Evolutionary conservation across 2,113 vertebrate genomes (phyloP).

Genomic region (Sus scrofa): T2T-Sscrofa CM000828.6:54672501-54673000

Average conservation of each 20-base stretch:
- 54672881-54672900: slow-evolving; percentile 98
- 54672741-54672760: not conserved
- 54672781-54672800: not conserved
- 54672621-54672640: slow-evolving; percentile 23
- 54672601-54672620: not conserved
- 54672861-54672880: slow-evolving; percentile 99
- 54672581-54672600: not conserved
- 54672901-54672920: slow-evolving; percentile 96
- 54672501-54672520: slow-evolving; percentile 47
- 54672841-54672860: slow-evolving; percentile 99
- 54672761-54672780: not conserved
- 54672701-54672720: slow-evolving; percentile 4
- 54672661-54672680: not conserved
- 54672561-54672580: not conserved
- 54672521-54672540: not conserved
- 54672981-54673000: not conserved
- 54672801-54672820: not conserved
- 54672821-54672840: slow-evolving; percentile 92
- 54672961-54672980: slow-evolving; percentile 86
- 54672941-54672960: slow-evolving; percentile 98
- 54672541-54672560: not conserved
- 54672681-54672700: not conserved
- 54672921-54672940: slow-evolving; percentile 98
- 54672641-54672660: not conserved
- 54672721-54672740: not conserved